Evolutionary conservation across 2,113 vertebrate species (phyloP).

Genomic region (Apodemus speciosus): DNA sequence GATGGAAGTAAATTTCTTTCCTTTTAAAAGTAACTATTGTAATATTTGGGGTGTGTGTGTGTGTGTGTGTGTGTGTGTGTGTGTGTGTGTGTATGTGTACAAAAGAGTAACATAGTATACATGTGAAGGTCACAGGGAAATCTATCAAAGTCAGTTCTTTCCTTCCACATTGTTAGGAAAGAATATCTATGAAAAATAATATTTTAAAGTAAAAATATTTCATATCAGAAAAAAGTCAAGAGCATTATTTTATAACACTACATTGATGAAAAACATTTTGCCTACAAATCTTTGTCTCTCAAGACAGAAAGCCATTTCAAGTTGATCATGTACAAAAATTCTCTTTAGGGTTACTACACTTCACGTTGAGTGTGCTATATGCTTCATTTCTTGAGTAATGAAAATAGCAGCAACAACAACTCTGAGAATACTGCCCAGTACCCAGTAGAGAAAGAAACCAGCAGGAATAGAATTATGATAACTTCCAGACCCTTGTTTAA

Average conservation of each 20-base stretch:
- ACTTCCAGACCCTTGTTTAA: background rate
- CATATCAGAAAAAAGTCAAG: conserved; percentile 11
- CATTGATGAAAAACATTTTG: conserved; percentile 39
- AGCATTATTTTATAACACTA: conserved; percentile 2
- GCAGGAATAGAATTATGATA: background rate
- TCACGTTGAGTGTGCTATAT: conserved; percentile 2
- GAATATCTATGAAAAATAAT: conserved; percentile 30
- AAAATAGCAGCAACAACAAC: conserved; percentile 45
- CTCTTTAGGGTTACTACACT: background rate
- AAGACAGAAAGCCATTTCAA: conserved; percentile 44
- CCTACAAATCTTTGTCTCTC: conserved; percentile 21
- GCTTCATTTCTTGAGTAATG: conserved; percentile 69
- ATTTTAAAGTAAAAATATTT: conserved; percentile 19
- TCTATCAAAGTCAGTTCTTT: background rate
- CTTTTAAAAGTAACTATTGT: background rate
- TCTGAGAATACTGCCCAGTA: background rate
- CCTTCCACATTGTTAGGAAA: background rate
- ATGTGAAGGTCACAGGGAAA: background rate
- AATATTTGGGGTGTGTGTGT: background rate
- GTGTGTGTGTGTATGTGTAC: background rate
- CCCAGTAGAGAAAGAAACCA: background rate
- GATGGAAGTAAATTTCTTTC: background rate
- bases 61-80: background rate
- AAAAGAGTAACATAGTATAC: background rate
- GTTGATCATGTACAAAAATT: conserved; percentile 13